Conservation (phyloP, 2,113 vertebrate genomes). For the Mustela nigripes region DNA sequence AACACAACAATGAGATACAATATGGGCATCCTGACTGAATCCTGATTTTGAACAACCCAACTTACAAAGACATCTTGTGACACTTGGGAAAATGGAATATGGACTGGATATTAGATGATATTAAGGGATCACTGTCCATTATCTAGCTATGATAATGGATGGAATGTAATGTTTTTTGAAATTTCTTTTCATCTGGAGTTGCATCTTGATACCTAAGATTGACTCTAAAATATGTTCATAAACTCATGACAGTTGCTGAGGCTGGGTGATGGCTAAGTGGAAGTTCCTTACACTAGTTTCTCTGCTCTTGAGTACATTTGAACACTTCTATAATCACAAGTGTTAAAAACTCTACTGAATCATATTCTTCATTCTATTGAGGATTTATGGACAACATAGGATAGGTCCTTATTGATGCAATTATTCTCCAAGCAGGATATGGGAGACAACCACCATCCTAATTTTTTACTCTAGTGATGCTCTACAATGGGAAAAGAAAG, state of each 20-base stretch:
- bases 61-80: background rate
- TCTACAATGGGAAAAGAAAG: background rate
- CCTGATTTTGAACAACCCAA: background rate
- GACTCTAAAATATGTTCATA: background rate
- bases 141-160: background rate
- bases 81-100: background rate
- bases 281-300: background rate
- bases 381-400: background rate
- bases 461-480: background rate
- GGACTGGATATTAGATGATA: background rate
- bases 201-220: background rate
- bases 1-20: background rate
- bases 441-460: background rate
- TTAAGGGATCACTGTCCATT: background rate
- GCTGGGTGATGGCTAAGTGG: background rate
- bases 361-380: background rate
- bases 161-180: background rate
- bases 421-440: background rate
- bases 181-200: background rate
- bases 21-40: background rate
- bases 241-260: background rate
- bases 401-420: background rate
- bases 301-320: background rate
- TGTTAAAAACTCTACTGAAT: slow-evolving; percentile 1
- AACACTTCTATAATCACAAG: background rate